Evolutionary conservation across 1,140 invertebrate species (phyloP), one percentile per base, ranked within the genome.

Genomic region (Drosophila simulans): DNA sequence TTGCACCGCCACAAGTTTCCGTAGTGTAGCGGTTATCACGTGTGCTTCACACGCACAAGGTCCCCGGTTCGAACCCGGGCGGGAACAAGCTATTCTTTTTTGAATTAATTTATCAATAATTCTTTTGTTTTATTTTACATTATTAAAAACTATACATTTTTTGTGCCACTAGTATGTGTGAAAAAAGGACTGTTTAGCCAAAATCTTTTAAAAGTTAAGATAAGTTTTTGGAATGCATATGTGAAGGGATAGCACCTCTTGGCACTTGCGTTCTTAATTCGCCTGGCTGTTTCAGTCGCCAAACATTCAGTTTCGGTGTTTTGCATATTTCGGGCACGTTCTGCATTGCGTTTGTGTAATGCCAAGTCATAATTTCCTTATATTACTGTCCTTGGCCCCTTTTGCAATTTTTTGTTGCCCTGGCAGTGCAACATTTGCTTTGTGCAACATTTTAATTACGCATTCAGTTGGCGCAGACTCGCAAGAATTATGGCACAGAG

Each of bases 1-100:
- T 0, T 0, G 0, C 0, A 0, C 7, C 7, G 3, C 8, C 7
- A 10, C 1, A 31, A 52, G 92, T 92, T 93, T 93, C 90, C 93
- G 93, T 93, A 93, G 93, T 93, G 94, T 94, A 94, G 94, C 93
- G 94, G 94, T 94, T 94, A 94, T 94, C 94, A 94, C 93, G 93
- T 94, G 93, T 93, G 94, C 94, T 93, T 94, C 93, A 94, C 94
- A 94, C 94, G 94, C 94, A 93, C 93, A 94, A 94, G 94, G 94
- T 94, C 94, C 93, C 94, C 93, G 93, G 94, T 94, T 94, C 94
- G 94, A 94, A 93, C 93, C 94, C 93, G 93, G 94, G 93, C 94
- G 93, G 93, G 93, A 94, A 93, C 94, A 94, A 0, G 20, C 20
- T 0, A 22, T 2, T 3, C 20, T 4, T 39, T 39, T 39, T 5